Conservation (phyloP, 2,888 invertebrate species). For the Calameuta idolon region DNA sequence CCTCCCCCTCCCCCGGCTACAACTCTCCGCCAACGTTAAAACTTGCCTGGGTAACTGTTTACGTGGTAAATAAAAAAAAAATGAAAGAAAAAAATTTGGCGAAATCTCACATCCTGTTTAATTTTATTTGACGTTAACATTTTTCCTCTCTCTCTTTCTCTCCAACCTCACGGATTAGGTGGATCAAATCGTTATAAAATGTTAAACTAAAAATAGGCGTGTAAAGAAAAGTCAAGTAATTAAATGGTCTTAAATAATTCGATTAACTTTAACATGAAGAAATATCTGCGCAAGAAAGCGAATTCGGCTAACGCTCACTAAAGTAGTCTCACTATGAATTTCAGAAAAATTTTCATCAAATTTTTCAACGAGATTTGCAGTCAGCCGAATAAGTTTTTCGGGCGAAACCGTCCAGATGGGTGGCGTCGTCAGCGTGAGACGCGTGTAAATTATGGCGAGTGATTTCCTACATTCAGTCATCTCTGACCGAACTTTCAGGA, state of each 20-base stretch:
- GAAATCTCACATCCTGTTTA: neutral
- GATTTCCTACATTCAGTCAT: constrained; percentile 32
- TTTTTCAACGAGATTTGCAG: constrained; percentile 31
- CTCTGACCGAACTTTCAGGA: constrained; percentile 19
- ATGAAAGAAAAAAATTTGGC: neutral
- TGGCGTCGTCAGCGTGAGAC: constrained; percentile 16
- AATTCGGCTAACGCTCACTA: no score
- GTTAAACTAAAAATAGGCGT: no score
- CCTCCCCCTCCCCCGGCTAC: no score
- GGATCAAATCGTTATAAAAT: no score
- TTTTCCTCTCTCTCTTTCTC: neutral
- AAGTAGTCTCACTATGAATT: neutral
- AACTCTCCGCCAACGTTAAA: neutral
- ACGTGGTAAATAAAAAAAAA: constrained; percentile 1
- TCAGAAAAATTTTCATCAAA: constrained; percentile 39
- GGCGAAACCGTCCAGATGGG: constrained; percentile 26
- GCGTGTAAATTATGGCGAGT: constrained; percentile 33
- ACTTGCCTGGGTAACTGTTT: constrained; percentile 1
- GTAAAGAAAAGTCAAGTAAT: neutral
- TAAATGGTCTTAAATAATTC: neutral
- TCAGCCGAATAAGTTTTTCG: constrained; percentile 45
- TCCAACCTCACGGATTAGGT: neutral
- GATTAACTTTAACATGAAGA: neutral
- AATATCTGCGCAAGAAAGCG: no score
- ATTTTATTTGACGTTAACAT: neutral